Conservation (phyloP, 1,140 invertebrate species). For the Protaetia brevitarsis region DNA sequence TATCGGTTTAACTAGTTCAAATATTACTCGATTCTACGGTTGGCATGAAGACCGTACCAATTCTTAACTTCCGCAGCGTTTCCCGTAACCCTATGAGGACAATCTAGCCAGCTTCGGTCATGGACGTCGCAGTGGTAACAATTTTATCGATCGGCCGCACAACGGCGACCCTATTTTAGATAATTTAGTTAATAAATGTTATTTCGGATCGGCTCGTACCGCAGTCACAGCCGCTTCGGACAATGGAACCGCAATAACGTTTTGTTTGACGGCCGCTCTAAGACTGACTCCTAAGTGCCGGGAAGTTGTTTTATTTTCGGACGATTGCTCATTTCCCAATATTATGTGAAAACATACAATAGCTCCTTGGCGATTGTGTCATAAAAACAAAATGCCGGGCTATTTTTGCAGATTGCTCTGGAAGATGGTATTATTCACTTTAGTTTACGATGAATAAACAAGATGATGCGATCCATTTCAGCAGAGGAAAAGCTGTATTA, state of each 20-base stretch:
- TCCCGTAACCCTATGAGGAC: background rate
- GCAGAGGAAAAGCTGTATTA: too few relatives aligned
- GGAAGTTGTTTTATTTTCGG: background rate
- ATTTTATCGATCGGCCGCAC: constrained; percentile 3
- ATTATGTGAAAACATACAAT: constrained; percentile 7
- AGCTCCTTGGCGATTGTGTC: background rate
- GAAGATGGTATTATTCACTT: background rate
- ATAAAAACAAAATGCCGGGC: background rate
- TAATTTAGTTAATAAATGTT: constrained; percentile 16
- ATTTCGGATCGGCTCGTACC: background rate
- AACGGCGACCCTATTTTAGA: constrained; percentile 11
- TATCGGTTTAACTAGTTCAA: constrained; percentile 1
- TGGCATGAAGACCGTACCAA: background rate
- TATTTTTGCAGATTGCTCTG: background rate
- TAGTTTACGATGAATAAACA: background rate
- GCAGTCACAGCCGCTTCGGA: background rate
- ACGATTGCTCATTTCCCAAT: constrained; percentile 4
- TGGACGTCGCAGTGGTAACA: background rate
- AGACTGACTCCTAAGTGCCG: constrained; percentile 8
- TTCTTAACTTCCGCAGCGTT: background rate
- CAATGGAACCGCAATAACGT: constrained; percentile 1
- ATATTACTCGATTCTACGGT: background rate
- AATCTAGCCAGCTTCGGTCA: background rate
- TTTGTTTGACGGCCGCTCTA: constrained; percentile 6
- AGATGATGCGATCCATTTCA: too few relatives aligned